Evolutionary conservation across 1,140 invertebrate species (phyloP).

Genomic region (Diuraphis noxia): DNA sequence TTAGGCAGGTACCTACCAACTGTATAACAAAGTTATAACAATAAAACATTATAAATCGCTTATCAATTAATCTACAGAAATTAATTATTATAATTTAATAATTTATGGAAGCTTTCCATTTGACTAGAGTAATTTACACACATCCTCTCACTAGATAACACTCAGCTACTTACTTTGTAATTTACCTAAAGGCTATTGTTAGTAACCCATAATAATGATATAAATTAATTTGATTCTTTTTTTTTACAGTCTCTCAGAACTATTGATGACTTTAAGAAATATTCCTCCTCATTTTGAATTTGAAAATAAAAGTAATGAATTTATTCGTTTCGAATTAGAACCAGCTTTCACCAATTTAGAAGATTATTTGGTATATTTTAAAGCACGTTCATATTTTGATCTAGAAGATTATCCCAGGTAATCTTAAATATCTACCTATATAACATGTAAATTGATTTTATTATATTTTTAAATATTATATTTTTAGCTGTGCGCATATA

Average conservation of each 20-base stretch:
- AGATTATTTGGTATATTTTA: constrained; percentile 45
- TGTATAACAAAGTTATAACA: too few species aligned
- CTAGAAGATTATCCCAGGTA: constrained; percentile 39
- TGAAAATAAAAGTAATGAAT: constrained; percentile 22
- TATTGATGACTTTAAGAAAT: constrained; percentile 6
- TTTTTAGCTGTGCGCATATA: constrained; percentile 38
- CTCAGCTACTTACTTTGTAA: too few species aligned
- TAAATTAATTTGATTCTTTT: background rate
- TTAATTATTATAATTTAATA: too few species aligned
- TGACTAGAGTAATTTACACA: too few species aligned
- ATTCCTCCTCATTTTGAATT: constrained; percentile 29
- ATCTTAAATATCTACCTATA: background rate
- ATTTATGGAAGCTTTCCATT: too few species aligned
- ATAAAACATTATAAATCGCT: too few species aligned
- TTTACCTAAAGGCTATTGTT: too few species aligned
- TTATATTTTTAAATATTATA: background rate
- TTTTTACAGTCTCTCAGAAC: constrained; percentile 25
- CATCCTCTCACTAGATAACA: too few species aligned
- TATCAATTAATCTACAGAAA: too few species aligned
- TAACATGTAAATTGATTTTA: background rate
- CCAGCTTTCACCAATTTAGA: constrained; percentile 14
- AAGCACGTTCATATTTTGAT: constrained; percentile 45
- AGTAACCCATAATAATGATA: background rate
- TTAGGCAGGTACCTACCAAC: too few species aligned
- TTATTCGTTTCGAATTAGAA: constrained; percentile 3